Evolutionary conservation across 1,140 invertebrate species (phyloP), one percentile per base, ranked within the genome.

Genomic region (Ylistrum balloti): DNA sequence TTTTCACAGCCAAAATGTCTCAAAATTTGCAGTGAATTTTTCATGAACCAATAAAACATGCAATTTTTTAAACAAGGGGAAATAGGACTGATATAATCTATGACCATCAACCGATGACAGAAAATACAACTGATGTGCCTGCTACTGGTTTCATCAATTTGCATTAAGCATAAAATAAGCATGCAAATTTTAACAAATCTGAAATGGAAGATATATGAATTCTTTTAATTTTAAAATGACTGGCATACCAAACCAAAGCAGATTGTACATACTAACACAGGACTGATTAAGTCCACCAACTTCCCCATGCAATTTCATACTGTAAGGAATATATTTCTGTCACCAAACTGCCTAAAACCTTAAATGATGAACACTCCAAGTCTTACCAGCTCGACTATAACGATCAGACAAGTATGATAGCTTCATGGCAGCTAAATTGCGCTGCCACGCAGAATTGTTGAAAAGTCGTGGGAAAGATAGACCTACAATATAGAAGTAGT

Each of bases 361-460:
- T 74, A n/a, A 28, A 15, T 45, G 56, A 28, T 74, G 56, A 74
- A 74, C 22, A 9, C n/a, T 28, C 22, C 56, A 74, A 74, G 56
- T 90, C 91, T 91, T 91, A 91, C 91, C 91, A 41, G 56, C 33
- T 91, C 41, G 86, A 90, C 86, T 86, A 90, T 33, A 88, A 56
- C 88, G 91, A 45, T 91, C 91, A 91, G 87, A 48, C 41, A 91
- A 90, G 87, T 90, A 88, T 56, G 89, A 88, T 87, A 90, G 41
- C 91, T 89, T 91, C 87, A 91, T 91, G 38, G 87, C 88, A 89
- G 92, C 86, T 88, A 87, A 88, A 89, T 93, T 88, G 35, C 93
- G 92, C 92, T 94, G 94, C 93, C 94, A 94, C 86, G 93, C 94
- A 92, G 94, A 92, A 91, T 91, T 93, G 92, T 92, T 91, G 90